Conservation (phyloP, 2,113 vertebrate species). For the Catagonus wagneri region DNA sequence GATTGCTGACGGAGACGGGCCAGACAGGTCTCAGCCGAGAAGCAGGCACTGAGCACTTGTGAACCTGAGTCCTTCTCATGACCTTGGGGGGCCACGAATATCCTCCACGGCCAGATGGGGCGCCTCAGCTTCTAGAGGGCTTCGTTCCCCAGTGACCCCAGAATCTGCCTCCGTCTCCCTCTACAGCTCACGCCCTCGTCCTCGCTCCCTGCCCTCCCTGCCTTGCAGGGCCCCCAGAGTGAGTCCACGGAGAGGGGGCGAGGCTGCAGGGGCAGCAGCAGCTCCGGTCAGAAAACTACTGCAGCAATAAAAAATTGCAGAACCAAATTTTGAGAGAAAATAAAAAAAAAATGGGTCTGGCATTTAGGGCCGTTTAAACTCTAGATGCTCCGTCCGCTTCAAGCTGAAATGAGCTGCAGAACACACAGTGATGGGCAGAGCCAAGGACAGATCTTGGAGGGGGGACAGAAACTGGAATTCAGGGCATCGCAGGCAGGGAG, state of each 20-base stretch:
- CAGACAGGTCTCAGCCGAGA: rapidly evolving
- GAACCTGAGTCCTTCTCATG: not conserved
- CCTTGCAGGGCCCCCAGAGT: too few relatives aligned
- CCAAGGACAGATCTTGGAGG: not conserved
- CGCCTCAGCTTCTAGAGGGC: not conserved
- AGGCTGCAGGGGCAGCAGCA: not conserved
- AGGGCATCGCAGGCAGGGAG: rapidly evolving
- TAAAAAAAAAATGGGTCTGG: not conserved
- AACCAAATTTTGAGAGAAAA: not conserved
- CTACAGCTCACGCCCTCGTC: rapidly evolving
- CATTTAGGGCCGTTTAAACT: too few relatives aligned
- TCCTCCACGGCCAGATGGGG: not conserved
- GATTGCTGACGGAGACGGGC: not conserved
- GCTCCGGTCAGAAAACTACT: not conserved
- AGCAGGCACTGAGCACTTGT: rapidly evolving
- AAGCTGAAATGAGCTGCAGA: not conserved
- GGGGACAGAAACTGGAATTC: too few relatives aligned
- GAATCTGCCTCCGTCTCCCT: not conserved
- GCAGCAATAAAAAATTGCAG: not conserved
- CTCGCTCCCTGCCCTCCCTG: too few relatives aligned
- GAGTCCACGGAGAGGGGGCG: not conserved
- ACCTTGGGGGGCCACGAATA: not conserved
- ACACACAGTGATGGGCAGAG: rapidly evolving
- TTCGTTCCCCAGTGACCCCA: not conserved
- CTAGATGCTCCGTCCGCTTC: not conserved